phyloP scores from a whole-genome alignment of 1,140 invertebrate species.

The Scylla paramamosain region DNA sequence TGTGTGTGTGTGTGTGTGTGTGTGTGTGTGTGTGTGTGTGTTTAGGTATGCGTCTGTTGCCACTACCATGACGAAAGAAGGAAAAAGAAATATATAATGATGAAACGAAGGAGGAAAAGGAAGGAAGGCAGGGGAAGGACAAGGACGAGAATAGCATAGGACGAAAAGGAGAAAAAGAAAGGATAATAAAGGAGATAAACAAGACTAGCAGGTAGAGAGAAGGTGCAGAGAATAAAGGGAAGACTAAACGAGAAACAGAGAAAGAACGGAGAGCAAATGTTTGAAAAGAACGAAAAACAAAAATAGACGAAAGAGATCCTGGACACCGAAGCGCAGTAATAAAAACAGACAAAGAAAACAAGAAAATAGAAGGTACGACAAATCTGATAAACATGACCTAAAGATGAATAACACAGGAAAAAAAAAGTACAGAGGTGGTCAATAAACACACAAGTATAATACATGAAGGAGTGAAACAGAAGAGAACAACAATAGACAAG shows the following conservation, averaged over 20 bases:
- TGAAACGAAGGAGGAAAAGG: not conserved
- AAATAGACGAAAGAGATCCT: no score
- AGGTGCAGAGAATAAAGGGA: not conserved
- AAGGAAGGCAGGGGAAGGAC: not conserved
- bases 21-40: constrained; percentile 54
- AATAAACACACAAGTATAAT: no score
- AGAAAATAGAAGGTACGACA: no score
- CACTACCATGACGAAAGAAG: not conserved
- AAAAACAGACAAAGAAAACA: no score
- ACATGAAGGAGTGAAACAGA: no score
- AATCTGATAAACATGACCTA: no score
- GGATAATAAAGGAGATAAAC: not conserved
- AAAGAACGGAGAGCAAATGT: not conserved
- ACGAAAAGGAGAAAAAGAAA: not conserved
- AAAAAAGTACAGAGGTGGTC: no score
- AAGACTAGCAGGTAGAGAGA: not conserved
- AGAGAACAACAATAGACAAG: no score
- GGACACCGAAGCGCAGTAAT: no score
- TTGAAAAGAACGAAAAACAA: no score
- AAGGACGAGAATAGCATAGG: no score
- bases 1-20: constrained; percentile 61
- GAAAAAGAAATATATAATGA: not conserved
- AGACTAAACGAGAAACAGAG: not conserved
- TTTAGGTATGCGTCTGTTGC: not conserved
- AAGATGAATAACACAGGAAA: no score